Evolutionary conservation across 64 coral and sea anemone species (phyloP).

Genomic region (Actinia tenebrosa): DNA sequence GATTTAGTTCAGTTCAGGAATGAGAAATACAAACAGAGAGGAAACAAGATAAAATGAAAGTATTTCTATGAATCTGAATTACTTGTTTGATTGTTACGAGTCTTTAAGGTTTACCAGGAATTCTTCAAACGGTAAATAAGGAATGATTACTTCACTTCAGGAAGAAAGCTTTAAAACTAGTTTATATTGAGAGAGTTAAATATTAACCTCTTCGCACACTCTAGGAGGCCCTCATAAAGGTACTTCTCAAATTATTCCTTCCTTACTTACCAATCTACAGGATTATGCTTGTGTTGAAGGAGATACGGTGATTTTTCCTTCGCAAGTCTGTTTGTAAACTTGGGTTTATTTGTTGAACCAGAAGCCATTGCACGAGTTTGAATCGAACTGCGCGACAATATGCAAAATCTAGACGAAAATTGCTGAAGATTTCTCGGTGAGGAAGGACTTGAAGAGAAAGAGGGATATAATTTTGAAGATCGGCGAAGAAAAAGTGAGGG

Average conservation of each 20-base stretch:
- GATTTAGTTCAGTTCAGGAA: too few species aligned
- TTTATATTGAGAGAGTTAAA: background rate
- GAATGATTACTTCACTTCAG: background rate
- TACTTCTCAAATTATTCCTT: background rate
- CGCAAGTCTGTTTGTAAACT: slow-evolving; percentile 77
- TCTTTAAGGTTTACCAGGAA: too few species aligned
- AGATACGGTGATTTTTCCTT: slow-evolving; percentile 94
- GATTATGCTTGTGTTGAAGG: slow-evolving; percentile 90
- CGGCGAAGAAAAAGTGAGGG: background rate
- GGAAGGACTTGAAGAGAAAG: background rate
- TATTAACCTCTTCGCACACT: background rate
- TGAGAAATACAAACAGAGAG: background rate
- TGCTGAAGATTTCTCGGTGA: background rate
- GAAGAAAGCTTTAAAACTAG: background rate
- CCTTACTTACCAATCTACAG: slow-evolving; percentile 82
- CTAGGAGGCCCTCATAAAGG: background rate
- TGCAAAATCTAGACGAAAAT: background rate
- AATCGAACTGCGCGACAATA: background rate
- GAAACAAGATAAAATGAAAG: background rate
- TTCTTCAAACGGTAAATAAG: background rate
- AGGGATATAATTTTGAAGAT: background rate
- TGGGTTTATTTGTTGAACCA: slow-evolving; percentile 13
- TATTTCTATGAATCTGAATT: background rate
- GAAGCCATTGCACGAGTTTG: background rate
- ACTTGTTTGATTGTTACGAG: too few species aligned